A percentile compares a stretch with the other conserved stretches of the same genome.
phyloP scores from a whole-genome alignment of 2,113 vertebrate genomes.

The Apodemus sylvaticus region DNA sequence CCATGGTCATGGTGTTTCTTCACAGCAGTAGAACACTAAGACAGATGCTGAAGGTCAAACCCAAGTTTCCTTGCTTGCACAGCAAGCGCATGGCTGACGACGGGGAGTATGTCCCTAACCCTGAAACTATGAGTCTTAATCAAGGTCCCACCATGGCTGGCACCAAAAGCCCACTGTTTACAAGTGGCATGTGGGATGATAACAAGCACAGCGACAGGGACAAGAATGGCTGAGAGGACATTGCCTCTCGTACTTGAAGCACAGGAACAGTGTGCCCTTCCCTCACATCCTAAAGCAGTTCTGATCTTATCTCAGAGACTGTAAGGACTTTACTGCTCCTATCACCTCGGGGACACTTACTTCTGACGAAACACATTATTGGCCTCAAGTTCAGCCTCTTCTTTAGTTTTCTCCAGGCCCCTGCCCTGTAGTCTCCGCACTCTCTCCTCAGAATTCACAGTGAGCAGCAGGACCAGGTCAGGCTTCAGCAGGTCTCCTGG shows the following conservation, averaged over 20 bases:
- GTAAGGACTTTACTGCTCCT: accelerated
- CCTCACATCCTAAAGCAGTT: not conserved
- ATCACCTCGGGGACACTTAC: slow-evolving; percentile 78
- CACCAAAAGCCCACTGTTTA: not conserved
- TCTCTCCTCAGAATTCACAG: slow-evolving; percentile 89
- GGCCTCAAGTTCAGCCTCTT: slow-evolving; percentile 91
- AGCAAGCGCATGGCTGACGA: not conserved
- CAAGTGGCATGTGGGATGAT: accelerated
- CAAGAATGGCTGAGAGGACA: accelerated
- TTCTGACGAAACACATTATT: slow-evolving; percentile 91
- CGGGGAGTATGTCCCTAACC: not conserved
- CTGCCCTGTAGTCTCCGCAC: slow-evolving; percentile 86
- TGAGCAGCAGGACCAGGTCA: slow-evolving; percentile 91
- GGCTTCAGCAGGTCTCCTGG: slow-evolving; percentile 92
- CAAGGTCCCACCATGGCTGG: not conserved
- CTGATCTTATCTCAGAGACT: accelerated
- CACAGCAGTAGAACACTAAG: not conserved
- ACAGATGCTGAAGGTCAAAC: not conserved
- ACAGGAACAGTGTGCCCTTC: not conserved
- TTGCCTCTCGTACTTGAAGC: not conserved
- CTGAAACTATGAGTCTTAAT: accelerated
- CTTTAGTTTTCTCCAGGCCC: slow-evolving; percentile 89
- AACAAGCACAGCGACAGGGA: accelerated
- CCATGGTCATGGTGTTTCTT: not conserved
- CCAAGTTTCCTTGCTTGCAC: not conserved